These are phyloP conservation scores for Cichlasoma orientale DNA, from an alignment of 2,797 vertebrate species.

Conservation along the genomic window DNA sequence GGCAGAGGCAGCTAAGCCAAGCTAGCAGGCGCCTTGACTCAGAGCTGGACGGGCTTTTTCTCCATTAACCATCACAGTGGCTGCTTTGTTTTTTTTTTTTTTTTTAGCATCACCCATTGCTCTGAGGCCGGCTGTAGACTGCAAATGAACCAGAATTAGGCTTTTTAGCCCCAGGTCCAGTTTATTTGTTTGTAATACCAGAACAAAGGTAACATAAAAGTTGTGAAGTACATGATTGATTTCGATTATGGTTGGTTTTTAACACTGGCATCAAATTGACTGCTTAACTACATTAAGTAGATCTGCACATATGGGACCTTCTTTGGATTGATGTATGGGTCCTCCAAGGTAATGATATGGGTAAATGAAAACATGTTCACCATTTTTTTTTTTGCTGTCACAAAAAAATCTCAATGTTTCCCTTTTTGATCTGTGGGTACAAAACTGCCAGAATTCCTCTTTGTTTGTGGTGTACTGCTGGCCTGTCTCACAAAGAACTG, in stretches of 20 bases:
- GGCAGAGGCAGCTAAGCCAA: background rate
- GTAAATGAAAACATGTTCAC: background rate
- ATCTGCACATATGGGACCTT: background rate
- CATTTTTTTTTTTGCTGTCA: background rate
- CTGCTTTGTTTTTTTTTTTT: background rate
- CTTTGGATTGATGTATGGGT: background rate
- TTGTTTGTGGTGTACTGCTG: constrained; percentile 39
- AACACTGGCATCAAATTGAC: background rate
- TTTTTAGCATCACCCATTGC: background rate
- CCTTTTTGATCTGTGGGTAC: background rate
- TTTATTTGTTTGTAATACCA: background rate
- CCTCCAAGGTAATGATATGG: background rate
- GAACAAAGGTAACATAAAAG: background rate
- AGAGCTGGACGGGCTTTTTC: constrained; percentile 26
- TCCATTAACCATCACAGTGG: constrained; percentile 47
- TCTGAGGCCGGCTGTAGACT: constrained; percentile 15
- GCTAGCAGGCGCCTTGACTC: constrained; percentile 13
- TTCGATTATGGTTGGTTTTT: too few relatives aligned
- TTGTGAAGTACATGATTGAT: background rate
- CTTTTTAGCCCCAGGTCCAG: background rate
- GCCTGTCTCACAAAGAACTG: constrained; percentile 2
- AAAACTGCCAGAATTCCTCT: background rate
- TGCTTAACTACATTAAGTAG: background rate
- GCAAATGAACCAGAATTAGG: constrained; percentile 31
- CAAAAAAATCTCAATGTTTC: background rate